Evolutionary conservation across 2,113 vertebrate species (phyloP).

Genomic region (Mesocricetus auratus): DNA sequence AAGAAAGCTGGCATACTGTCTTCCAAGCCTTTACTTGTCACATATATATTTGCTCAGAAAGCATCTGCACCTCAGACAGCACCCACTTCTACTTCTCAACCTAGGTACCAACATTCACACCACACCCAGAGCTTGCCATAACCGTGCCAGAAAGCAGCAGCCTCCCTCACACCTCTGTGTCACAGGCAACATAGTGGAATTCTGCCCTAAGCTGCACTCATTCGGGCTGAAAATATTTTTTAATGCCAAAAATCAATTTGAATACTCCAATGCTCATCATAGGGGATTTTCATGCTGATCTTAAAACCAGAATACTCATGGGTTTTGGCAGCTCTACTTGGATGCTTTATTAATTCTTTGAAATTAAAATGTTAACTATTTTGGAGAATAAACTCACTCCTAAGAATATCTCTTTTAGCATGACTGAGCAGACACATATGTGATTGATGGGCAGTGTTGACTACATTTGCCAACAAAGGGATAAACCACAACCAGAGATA

Average conservation of each 20-base stretch:
- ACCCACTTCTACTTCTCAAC: background rate
- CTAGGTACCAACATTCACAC: conserved; percentile 1
- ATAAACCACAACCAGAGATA: background rate
- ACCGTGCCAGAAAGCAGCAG: background rate
- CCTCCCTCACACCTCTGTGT: background rate
- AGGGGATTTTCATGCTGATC: conserved; percentile 19
- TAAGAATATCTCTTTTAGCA: background rate
- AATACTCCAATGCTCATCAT: background rate
- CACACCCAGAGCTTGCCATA: conserved; percentile 6
- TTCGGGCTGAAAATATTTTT: conserved; percentile 11
- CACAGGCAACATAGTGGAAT: background rate
- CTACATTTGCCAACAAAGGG: background rate
- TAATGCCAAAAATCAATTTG: background rate
- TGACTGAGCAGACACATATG: background rate
- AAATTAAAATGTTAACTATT: conserved; percentile 42
- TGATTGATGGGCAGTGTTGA: background rate
- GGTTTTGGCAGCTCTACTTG: conserved; percentile 54
- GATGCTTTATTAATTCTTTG: conserved; percentile 46
- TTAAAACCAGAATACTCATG: conserved; percentile 39
- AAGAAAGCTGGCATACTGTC: background rate
- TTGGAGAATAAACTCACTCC: background rate
- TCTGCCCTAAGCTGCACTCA: background rate
- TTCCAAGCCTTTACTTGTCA: background rate
- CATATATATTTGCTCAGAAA: conserved; percentile 41
- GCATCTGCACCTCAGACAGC: conserved; percentile 42